Evolutionary conservation across 2,797 vertebrate genomes (phyloP).

Genomic region (Ptychadena robeensis): DNA sequence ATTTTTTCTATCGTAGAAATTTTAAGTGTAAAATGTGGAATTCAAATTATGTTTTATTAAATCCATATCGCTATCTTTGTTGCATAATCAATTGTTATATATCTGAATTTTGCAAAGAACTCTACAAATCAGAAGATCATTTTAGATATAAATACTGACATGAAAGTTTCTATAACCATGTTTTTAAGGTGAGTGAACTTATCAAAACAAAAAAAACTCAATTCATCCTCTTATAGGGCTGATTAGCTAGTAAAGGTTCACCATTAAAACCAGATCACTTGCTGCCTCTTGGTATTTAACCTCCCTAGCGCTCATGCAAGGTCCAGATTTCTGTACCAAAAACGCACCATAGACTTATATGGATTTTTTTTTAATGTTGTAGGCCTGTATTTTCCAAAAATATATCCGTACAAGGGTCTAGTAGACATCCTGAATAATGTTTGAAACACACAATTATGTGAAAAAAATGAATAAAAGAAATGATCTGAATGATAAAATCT

Average conservation of each 20-base stretch:
- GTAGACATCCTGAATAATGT: no score
- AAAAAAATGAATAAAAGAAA: no score
- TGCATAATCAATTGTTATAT: constrained; percentile 33
- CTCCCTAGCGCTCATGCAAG: no score
- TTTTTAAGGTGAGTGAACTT: neutral
- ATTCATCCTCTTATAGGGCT: no score
- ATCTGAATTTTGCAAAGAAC: neutral
- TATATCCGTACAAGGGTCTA: no score
- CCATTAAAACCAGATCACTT: neutral
- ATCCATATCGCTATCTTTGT: constrained; percentile 29
- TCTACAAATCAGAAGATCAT: constrained; percentile 1
- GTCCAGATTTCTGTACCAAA: no score
- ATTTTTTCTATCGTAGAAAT: constrained; percentile 65
- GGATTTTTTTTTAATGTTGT: no score
- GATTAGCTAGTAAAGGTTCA: neutral
- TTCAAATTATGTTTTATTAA: constrained; percentile 63
- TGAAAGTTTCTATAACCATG: neutral
- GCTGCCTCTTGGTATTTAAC: no score
- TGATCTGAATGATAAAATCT: no score
- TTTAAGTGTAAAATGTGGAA: constrained; percentile 64
- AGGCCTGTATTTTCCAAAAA: no score
- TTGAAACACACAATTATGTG: no score
- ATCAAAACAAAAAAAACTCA: neutral
- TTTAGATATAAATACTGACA: neutral
- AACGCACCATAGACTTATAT: no score